Percentiles rank a stretch among this genome's conserved stretches.
Evolutionary conservation across 2,888 invertebrate species (phyloP).

Genomic region (Dicyrtoma fusca): DNA sequence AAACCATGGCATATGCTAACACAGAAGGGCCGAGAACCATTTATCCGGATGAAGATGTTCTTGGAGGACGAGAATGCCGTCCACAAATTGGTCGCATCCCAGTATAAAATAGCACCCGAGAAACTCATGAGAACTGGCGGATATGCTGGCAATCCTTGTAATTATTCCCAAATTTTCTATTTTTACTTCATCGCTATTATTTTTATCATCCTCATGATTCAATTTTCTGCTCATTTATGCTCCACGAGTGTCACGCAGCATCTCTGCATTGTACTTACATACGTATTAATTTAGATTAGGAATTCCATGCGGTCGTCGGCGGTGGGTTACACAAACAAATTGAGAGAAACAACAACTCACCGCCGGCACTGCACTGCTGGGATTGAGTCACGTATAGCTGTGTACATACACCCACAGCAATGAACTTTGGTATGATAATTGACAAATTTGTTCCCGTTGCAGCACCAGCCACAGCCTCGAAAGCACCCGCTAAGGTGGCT

Average conservation of each 20-base stretch:
- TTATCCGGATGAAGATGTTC: slow-evolving; percentile 98
- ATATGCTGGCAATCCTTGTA: slow-evolving; percentile 82
- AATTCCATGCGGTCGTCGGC: not conserved
- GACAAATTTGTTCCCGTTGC: slow-evolving; percentile 28
- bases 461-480: slow-evolving; percentile 56
- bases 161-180: slow-evolving; percentile 58
- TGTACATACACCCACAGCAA: too few relatives aligned
- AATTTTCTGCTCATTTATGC: too few relatives aligned
- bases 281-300: not conserved
- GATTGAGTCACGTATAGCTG: too few relatives aligned
- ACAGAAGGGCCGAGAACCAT: slow-evolving; percentile 89
- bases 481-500: slow-evolving; percentile 54
- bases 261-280: too few relatives aligned
- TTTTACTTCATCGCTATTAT: too few relatives aligned
- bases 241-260: too few relatives aligned
- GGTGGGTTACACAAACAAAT: not conserved
- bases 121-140: slow-evolving; percentile 95
- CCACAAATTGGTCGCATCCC: slow-evolving; percentile 92
- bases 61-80: slow-evolving; percentile 88
- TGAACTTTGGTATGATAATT: slow-evolving; percentile 16
- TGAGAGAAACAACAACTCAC: not conserved
- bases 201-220: too few relatives aligned
- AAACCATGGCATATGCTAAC: slow-evolving; percentile 99
- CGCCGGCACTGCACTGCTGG: too few relatives aligned
- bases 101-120: slow-evolving; percentile 97